These are phyloP conservation scores for Cassiopea andromeda DNA, from an alignment of 30 jellyfish, hydroid and myxozoan species.

Conservation along the genomic window DNA sequence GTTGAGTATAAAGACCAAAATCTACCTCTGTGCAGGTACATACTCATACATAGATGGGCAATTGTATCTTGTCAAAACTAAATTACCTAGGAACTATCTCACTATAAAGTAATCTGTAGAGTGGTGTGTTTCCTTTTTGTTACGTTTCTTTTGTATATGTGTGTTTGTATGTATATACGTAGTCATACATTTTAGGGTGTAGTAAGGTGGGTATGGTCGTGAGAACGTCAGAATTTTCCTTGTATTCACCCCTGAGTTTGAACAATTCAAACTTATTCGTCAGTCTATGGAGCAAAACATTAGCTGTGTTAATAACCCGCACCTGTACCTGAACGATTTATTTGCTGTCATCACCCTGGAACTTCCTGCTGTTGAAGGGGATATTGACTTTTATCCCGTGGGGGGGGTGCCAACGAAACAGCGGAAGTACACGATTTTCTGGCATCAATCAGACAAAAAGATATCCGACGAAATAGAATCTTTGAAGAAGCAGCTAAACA, in stretches of 20 bases:
- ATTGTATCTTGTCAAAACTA: too few relatives aligned
- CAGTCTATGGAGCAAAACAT: background rate
- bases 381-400: background rate
- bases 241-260: background rate
- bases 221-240: too few relatives aligned
- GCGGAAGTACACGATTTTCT: background rate
- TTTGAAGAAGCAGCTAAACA: background rate
- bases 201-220: background rate
- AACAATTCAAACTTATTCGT: background rate
- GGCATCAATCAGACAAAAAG: background rate
- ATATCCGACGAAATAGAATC: background rate
- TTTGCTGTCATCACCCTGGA: background rate
- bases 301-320: background rate
- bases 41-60: too few relatives aligned
- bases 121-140: too few relatives aligned
- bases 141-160: too few relatives aligned
- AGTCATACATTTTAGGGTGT: too few relatives aligned
- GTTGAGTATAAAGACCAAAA: too few relatives aligned
- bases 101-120: too few relatives aligned
- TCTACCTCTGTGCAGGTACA: too few relatives aligned
- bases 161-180: too few relatives aligned
- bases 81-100: too few relatives aligned
- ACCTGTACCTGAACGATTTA: background rate
- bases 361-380: background rate
- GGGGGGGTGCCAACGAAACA: background rate